Conservation (phyloP, 2,113 vertebrate species). For the Epinephelus moara region DNA sequence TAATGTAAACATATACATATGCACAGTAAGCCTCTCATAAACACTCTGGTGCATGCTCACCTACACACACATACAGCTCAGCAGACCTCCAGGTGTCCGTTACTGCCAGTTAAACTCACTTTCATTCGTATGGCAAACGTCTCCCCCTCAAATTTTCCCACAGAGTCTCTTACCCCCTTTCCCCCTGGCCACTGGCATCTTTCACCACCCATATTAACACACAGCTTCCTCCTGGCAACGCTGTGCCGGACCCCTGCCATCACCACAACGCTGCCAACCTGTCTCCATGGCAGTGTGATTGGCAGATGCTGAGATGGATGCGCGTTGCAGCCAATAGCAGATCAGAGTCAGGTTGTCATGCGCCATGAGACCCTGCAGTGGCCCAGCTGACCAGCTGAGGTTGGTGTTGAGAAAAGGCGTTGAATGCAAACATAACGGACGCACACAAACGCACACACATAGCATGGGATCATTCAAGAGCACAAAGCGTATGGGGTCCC, state of each 20-base stretch:
- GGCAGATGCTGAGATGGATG: constrained; percentile 78
- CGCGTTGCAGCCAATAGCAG: constrained; percentile 70
- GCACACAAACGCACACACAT: constrained; percentile 45
- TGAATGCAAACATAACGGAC: constrained; percentile 55
- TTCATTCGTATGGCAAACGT: constrained; percentile 65
- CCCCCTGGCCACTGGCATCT: constrained; percentile 64
- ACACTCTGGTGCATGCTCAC: constrained; percentile 12
- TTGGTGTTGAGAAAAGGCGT: constrained; percentile 47
- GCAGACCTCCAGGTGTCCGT: constrained; percentile 67
- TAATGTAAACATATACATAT: constrained; percentile 33
- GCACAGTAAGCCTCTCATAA: constrained; percentile 2
- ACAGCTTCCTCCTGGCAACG: constrained; percentile 83
- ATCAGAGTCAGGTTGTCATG: constrained; percentile 59
- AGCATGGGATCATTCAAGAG: constrained; percentile 70
- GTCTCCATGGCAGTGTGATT: constrained; percentile 79
- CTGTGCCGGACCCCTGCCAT: constrained; percentile 71
- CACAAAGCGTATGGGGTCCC: constrained; percentile 77
- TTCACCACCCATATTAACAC: constrained; percentile 78
- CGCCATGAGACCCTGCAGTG: constrained; percentile 46
- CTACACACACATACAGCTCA: constrained; percentile 6
- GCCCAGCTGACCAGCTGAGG: constrained; percentile 57
- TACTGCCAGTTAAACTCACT: constrained; percentile 51
- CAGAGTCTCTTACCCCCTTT: constrained; percentile 62
- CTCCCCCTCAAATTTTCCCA: constrained; percentile 72
- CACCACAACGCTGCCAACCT: constrained; percentile 65